Base-by-base conservation (phyloP, 2,888 invertebrate genomes). In the Hydropsyche betteni region DNA sequence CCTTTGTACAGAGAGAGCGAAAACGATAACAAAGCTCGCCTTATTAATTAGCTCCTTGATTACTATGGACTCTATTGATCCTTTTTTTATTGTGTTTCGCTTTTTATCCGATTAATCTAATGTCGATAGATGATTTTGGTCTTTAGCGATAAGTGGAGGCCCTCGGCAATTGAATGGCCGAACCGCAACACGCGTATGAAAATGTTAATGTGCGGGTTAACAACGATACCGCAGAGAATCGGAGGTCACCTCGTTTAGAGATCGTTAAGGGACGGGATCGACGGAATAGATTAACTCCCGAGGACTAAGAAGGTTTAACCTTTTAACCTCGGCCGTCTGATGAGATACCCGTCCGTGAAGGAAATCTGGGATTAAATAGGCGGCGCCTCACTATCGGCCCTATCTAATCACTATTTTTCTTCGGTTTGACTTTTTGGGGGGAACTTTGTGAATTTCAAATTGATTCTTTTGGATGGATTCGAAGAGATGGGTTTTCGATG, bases 361-460 rank as follows among this genome's bases (percentile, higher is more conserved):
- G 10, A 44, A 10, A 44, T 44, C 44, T 10, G 7, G 44, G 44
- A 44, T 44, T 44, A 44, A 10, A 44, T 44, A 44, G 44, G 10
- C 44, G 6, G 44, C 44, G 24, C 24, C 24, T 2, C 24, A 34
- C 64, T 64, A 36, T 64, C 36, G 64, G 8, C 5, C 64, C 64
- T 44, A 64, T 64, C 34, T 64, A 64, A 64, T 64, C 36, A 34
- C 36, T 36, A 36, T 64, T 64, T 64, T 64, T 64, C 64, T 64
- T 64, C 64, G 5, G 36, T 64, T 64, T 44, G 12, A 10, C 8
- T 55, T 55, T 55, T 16, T 4, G 1, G 44, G 44, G 10, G 7
- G 44, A 44, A 44, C 10, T 44, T 44, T 44, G 10, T 44, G 6
- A 24, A 10, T 44, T 8, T 44, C 10, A 4, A 44, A 44, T 44